Conservation (phyloP, 2,888 invertebrate species). For the Dermolepida albohirtum region DNA sequence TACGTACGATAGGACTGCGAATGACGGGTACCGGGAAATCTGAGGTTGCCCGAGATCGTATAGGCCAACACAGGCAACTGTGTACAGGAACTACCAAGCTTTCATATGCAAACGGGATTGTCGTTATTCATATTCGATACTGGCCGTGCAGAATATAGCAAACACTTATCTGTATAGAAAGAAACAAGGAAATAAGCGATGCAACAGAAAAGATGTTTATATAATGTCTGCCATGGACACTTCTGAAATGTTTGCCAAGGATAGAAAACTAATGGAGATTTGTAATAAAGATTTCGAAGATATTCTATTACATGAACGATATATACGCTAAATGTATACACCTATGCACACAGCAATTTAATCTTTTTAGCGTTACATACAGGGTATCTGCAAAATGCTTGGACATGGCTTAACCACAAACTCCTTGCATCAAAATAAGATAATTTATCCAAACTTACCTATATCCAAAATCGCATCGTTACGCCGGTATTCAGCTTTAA, state of each 20-base stretch:
- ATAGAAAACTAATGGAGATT: too few relatives aligned
- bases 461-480: too few relatives aligned
- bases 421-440: too few relatives aligned
- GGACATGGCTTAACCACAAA: too few relatives aligned
- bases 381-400: too few relatives aligned
- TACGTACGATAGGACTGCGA: conserved; percentile 17
- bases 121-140: conserved; percentile 62
- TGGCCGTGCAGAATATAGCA: conserved; percentile 45
- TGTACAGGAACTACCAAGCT: conserved; percentile 51
- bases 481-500: too few relatives aligned
- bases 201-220: conserved; percentile 45
- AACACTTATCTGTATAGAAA: conserved; percentile 45
- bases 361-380: too few relatives aligned
- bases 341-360: too few relatives aligned
- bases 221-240: background rate
- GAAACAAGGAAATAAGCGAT: conserved; percentile 42
- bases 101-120: conserved; percentile 64
- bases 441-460: too few relatives aligned
- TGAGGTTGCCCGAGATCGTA: conserved; percentile 18
- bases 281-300: too few relatives aligned
- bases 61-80: conserved; percentile 30
- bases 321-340: too few relatives aligned
- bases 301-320: too few relatives aligned
- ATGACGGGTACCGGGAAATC: conserved; percentile 23
- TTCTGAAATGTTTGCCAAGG: background rate